Base-by-base conservation (phyloP, 2,888 invertebrate genomes). In the Plemyria rubiginata region DNA sequence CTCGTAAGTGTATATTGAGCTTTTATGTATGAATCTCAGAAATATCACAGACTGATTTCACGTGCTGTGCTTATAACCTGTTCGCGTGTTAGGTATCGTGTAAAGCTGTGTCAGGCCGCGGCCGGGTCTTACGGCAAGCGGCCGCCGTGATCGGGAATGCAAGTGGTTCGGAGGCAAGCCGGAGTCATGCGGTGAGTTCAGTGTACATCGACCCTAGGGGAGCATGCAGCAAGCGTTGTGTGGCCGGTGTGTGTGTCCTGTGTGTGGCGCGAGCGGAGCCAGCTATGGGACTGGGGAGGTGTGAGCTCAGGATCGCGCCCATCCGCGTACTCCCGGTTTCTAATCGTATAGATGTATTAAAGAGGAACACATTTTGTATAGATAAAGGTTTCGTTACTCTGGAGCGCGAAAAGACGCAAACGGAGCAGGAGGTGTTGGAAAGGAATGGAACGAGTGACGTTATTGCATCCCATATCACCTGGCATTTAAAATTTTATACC, bases 381-480 rank as follows among this genome's bases (percentile, higher is more conserved):
- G 66, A 54, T 54, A 38, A 52, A 55, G 8, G 55, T 49, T 43
- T 57, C 43, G 15, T 60, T 67, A 69, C 63, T 72, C 70, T 72
- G 67, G 73, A 77, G 82, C 82, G 86, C 86, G 85, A 84, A 84
- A 82, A 78, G 86, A 78, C 82, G 82, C 85, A 78, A 70, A 79
- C 82, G 82, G 84, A 81, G 82, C 78, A 73, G 86, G 86, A 86
- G 74, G 82, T 85, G 82, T 85, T 77, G 86, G 89, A 78, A 79
- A 79, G 89, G 90, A 85, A 71, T 76, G 86, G 88, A 81, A 80
- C 80, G 80, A 88, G 86, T 89, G 86, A 87, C 84, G 78, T 87
- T 84, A 79, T 87, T 88, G 92, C 92, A 92, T 92, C 92, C 92
- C 92, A 92, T 92, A 92, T 92, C 92, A 92, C 92, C 91, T 90